Evolutionary conservation across 2,888 invertebrate genomes (phyloP).

Genomic region (Trichopria drosophilae): DNA sequence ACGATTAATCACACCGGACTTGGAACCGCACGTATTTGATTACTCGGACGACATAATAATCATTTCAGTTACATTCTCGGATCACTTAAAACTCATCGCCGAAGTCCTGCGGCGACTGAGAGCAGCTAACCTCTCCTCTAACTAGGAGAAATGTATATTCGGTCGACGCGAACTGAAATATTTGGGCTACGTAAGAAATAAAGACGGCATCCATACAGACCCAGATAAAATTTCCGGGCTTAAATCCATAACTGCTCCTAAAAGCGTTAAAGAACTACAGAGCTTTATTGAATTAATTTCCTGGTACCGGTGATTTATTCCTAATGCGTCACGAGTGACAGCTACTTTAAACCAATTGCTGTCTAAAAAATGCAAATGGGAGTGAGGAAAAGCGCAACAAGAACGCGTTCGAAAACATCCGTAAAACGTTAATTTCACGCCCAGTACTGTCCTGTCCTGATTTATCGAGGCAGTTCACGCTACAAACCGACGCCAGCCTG

Average conservation of each 20-base stretch:
- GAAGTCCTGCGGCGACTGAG: background rate
- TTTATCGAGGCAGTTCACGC: conserved; percentile 8
- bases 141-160: no score
- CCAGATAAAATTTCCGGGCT: conserved; percentile 24
- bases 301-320: conserved; percentile 33
- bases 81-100: no score
- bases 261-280: conserved; percentile 30
- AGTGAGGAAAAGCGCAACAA: conserved; percentile 8
- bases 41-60: no score
- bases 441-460: conserved; percentile 25
- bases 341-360: conserved; percentile 12
- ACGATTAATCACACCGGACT: no score
- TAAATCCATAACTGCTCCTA: conserved; percentile 9
- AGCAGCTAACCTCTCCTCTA: no score
- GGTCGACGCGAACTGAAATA: no score
- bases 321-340: conserved; percentile 3
- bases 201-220: conserved; percentile 18
- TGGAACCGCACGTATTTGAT: no score
- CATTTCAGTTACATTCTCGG: no score
- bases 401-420: no score
- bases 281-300: conserved; percentile 38
- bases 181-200: conserved; percentile 24
- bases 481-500: conserved; percentile 28
- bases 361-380: conserved; percentile 12
- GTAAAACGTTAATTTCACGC: conserved; percentile 3